phyloP scores from a whole-genome alignment of 2,113 vertebrate species.

The Turdus rufiventris region DNA sequence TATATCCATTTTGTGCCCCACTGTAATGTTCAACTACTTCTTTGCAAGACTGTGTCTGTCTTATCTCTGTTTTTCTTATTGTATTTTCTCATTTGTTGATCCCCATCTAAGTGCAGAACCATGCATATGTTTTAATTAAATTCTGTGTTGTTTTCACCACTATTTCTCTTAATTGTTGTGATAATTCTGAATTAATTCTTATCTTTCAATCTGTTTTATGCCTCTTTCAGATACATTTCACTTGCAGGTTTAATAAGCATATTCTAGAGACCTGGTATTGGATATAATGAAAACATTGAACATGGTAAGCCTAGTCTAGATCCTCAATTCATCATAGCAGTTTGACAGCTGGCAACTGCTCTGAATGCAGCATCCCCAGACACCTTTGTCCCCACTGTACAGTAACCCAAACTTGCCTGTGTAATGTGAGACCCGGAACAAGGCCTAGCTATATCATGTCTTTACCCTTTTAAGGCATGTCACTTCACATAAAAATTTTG shows the following conservation, averaged over 20 bases:
- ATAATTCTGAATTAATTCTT: constrained; percentile 31
- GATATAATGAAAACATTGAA: not conserved
- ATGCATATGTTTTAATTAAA: not conserved
- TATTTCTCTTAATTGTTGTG: not conserved
- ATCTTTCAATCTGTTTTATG: constrained; percentile 5
- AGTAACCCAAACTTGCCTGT: not conserved
- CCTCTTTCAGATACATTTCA: constrained; percentile 1
- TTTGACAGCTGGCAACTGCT: not conserved
- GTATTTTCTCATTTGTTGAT: not conserved
- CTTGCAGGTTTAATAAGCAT: constrained; percentile 7
- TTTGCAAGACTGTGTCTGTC: not conserved
- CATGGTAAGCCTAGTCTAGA: not conserved
- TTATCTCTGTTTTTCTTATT: not conserved
- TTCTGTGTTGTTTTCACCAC: not conserved
- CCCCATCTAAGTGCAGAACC: not conserved
- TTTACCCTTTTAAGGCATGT: not conserved
- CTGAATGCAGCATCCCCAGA: not conserved
- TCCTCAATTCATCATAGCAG: not conserved
- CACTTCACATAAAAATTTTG: not conserved
- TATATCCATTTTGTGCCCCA: not conserved
- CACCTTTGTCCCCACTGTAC: not conserved
- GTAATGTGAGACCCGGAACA: not conserved
- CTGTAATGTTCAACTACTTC: not conserved
- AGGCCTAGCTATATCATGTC: not conserved
- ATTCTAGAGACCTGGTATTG: not conserved